Evolutionary conservation across 2,113 vertebrate genomes (phyloP).

Genomic region (Cyanoliseus patagonus): DNA sequence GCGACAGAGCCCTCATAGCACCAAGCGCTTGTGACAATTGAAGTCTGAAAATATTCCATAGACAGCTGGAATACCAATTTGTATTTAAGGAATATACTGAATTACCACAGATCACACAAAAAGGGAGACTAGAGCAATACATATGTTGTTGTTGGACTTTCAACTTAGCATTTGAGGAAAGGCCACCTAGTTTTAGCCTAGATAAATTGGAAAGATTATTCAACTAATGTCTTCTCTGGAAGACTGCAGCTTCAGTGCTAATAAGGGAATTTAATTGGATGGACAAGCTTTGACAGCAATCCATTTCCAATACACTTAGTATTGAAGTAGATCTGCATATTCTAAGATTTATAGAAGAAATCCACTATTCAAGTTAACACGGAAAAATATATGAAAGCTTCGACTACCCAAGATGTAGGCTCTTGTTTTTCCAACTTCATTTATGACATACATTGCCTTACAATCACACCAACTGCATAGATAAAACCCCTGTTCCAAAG

Average conservation of each 20-base stretch:
- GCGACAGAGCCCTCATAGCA: not conserved
- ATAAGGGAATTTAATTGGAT: slow-evolving; percentile 59
- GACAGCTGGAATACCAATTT: not conserved
- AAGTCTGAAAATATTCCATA: slow-evolving; percentile 7
- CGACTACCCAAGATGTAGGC: not conserved
- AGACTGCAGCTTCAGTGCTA: slow-evolving; percentile 13
- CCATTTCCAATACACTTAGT: slow-evolving; percentile 43
- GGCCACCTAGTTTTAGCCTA: not conserved
- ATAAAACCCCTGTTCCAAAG: not conserved
- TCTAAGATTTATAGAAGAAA: slow-evolving; percentile 13
- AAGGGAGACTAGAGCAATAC: not conserved
- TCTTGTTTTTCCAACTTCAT: not conserved
- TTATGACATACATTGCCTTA: not conserved
- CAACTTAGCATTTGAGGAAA: not conserved
- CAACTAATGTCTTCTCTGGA: not conserved
- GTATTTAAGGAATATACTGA: not conserved
- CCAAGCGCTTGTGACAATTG: not conserved
- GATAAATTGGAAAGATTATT: slow-evolving; percentile 12
- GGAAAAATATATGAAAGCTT: not conserved
- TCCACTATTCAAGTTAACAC: not conserved
- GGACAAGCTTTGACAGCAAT: slow-evolving; percentile 53
- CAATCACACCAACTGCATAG: not conserved
- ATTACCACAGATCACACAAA: not conserved
- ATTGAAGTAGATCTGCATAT: slow-evolving; percentile 35
- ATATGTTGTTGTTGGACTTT: not conserved